phyloP scores from a whole-genome alignment of 1,140 invertebrate species.

The Harpegnathos saltator region DNA sequence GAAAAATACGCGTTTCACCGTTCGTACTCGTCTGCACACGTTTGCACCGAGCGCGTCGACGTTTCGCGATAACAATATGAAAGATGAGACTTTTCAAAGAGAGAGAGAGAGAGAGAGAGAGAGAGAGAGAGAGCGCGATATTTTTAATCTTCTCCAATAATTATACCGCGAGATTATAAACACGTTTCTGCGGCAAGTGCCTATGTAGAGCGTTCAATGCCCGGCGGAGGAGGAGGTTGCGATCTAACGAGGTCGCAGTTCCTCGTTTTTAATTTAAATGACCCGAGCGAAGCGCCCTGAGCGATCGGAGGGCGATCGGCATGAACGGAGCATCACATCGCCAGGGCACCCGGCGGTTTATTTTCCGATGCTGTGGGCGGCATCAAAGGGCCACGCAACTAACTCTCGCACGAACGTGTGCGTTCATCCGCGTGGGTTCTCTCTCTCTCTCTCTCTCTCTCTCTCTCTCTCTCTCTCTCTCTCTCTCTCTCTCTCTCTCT shows the following conservation, averaged over 20 bases:
- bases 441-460: too few species aligned
- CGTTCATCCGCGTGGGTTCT: slow-evolving; percentile 36
- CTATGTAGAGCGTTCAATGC: slow-evolving; percentile 55
- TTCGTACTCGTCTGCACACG: too few species aligned
- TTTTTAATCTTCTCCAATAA: slow-evolving; percentile 43
- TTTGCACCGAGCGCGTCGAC: neutral
- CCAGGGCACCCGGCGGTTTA: slow-evolving; percentile 39
- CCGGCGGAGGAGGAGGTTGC: slow-evolving; percentile 40
- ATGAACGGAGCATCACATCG: slow-evolving; percentile 43
- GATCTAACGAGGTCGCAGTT: slow-evolving; percentile 60
- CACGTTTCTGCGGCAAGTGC: slow-evolving; percentile 32
- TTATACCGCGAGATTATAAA: slow-evolving; percentile 42
- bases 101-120: too few species aligned
- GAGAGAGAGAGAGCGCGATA: neutral
- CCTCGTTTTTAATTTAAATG: slow-evolving; percentile 63
- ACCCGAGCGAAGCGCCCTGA: slow-evolving; percentile 23
- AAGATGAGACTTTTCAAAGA: too few species aligned
- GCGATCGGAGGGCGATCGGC: slow-evolving; percentile 42
- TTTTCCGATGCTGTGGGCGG: slow-evolving; percentile 57
- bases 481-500: too few species aligned
- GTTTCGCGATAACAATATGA: slow-evolving; percentile 16
- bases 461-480: too few species aligned
- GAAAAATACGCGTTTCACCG: too few species aligned
- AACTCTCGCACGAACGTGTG: slow-evolving; percentile 57
- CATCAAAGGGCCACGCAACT: slow-evolving; percentile 61